Base-by-base conservation (phyloP, 2,888 invertebrate genomes). In the Aphodius granarius region DNA sequence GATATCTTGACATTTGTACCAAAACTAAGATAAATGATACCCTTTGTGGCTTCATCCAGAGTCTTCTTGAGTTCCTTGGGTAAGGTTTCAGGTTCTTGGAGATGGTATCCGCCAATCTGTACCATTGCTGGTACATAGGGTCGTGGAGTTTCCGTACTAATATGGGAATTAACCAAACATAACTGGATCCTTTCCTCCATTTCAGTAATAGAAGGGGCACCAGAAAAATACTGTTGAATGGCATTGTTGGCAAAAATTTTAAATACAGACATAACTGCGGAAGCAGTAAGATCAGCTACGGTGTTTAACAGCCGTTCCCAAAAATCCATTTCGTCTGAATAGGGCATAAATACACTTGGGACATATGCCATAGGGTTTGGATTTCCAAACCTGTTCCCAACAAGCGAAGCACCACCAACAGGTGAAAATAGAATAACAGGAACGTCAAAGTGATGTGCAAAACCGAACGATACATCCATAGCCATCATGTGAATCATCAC, bases 391-490 rank as follows among this genome's bases (percentile, higher is more conserved):
- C 79, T 79, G 22, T 81, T 81, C 0, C 82, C 79, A 71, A 81
- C 78, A 0, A 79, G 73, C 9, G 64, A 18, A 9, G 71, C 4
- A 13, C 78, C 81, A 4, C 82, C 82, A 18, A 81, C 78, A 5
- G 83, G 78, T 22, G 79, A 80, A 5, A 86, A 81, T 0, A 82
- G 76, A 23, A 86, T 81, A 13, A 84, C 73, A 0, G 84, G 83
- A 3, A 83, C 83, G 72, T 85, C 81, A 71, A 83, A 82, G 71
- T 82, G 79, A 73, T 85, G 82, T 3, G 82, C 83, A 9, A 86
- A 78, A 2, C 84, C 85, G 43, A 84, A 79, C 19, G 82, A 79
- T n/a, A 84, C 84, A 73, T 86, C 85, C 64, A 83, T 80, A 72
- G 84, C 83, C 6, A 80, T 79, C 23, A 82, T 82, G 15, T 81